phyloP scores from a whole-genome alignment of 2,797 vertebrate species.

The Propithecus deckenii region DNA sequence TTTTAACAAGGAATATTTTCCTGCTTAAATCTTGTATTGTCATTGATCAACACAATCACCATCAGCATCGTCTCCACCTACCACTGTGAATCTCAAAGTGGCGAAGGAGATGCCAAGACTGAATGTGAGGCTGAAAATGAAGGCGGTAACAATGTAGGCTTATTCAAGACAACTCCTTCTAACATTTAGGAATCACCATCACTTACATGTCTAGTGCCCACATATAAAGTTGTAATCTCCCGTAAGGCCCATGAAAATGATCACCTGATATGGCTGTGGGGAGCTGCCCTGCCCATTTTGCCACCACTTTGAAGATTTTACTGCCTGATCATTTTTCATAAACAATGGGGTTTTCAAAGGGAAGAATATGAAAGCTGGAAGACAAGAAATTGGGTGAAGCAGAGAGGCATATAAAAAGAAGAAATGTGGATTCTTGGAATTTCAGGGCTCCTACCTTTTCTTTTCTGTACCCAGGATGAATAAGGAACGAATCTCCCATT shows the following conservation, averaged over 20 bases:
- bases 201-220: not conserved
- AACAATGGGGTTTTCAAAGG: not conserved
- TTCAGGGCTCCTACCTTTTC: not conserved
- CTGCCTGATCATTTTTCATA: not conserved
- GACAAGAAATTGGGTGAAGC: not conserved
- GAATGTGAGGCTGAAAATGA: not conserved
- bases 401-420: not conserved
- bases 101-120: not conserved
- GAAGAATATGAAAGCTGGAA: not conserved
- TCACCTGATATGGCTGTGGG: not conserved
- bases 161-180: not conserved
- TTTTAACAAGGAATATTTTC: not conserved
- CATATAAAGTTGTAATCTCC: not conserved
- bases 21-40: not conserved
- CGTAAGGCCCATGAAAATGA: not conserved
- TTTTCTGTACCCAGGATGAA: not conserved
- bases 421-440: not conserved
- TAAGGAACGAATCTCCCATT: not conserved
- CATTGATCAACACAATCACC: not conserved
- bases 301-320: not conserved
- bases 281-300: not conserved
- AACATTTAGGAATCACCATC: not conserved
- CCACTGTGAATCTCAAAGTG: not conserved
- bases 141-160: not conserved
- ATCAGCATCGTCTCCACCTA: not conserved